These are phyloP conservation scores for Carassius auratus DNA, from an alignment of 2,113 vertebrate genomes.

Conservation along the genomic window DNA sequence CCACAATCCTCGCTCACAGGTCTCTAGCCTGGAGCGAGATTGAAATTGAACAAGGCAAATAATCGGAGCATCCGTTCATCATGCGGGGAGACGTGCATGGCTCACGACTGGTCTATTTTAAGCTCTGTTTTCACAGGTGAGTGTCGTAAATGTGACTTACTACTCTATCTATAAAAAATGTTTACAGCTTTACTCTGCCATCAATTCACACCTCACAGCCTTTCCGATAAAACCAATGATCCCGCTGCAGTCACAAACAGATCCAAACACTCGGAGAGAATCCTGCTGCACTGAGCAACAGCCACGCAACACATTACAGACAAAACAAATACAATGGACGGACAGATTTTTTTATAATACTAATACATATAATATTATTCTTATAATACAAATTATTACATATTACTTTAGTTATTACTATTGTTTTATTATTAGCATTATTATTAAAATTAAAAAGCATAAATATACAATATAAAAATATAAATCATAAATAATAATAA, in stretches of 20 bases:
- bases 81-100: constrained; percentile 45
- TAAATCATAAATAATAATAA: too few relatives aligned
- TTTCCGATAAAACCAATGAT: constrained; percentile 35
- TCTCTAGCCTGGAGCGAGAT: constrained; percentile 40
- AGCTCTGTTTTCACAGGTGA: constrained; percentile 51
- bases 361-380: too few relatives aligned
- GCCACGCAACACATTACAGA: neutral
- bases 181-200: constrained; percentile 43
- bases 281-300: neutral
- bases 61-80: constrained; percentile 50
- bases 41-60: constrained; percentile 68
- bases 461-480: neutral
- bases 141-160: constrained; percentile 61
- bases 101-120: constrained; percentile 48
- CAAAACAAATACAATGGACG: neutral
- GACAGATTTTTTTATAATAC: too few relatives aligned
- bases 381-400: neutral
- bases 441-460: neutral
- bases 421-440: neutral
- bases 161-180: constrained; percentile 64
- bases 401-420: neutral
- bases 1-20: constrained; percentile 11
- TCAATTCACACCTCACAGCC: constrained; percentile 25
- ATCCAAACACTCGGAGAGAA: neutral
- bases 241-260: neutral